Evolutionary conservation across 2,797 vertebrate species (phyloP), one percentile per base, ranked within the genome.

Genomic region (Babyrousa celebensis): DNA sequence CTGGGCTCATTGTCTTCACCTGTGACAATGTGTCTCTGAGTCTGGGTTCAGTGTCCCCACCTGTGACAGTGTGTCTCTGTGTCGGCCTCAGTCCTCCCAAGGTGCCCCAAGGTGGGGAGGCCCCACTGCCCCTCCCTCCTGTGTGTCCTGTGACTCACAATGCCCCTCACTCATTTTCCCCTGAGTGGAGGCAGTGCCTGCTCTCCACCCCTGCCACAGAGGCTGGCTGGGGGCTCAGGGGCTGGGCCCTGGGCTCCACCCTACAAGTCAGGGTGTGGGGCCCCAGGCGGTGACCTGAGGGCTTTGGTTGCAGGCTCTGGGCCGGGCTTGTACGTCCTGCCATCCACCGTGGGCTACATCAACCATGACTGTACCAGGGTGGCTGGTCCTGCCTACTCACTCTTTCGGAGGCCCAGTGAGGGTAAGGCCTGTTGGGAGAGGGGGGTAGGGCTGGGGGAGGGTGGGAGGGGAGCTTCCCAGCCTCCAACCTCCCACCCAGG

Each of bases 351-450:
- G 48, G 99, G 99, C 71, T 99, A 98, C 86, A 71, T 99, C 90
- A 99, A 99, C 68, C 99, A 99, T 10, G 99, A 99, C 97, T 99
- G 99, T 95, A 99, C 99, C 92, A 99, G 98, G 96, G 96, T 94
- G 78, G 96, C 98, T 0, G 98, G 98, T 36, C 99, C 99, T 0
- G 99, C 99, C 9, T 99, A 98, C 96, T 98, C 99, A 4, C 99
- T 99, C 32, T 98, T 99, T 36, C 93, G 98, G 96, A 98, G 98
- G 84, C 98, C 98, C 95, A 98, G 97, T 63, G 97, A 98, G 70
- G 99, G 98, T 21, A 98, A 99, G 99, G 40, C 32, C 0, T 0
- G 3, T 18, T 1, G 9, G 43, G 0, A 5, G n/a, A 67, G 0
- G 2, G 25, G 16, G 4, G 17, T n/a, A n/a, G 68, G 0, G 6